Percentiles rank a stretch among this genome's conserved stretches.
These are phyloP conservation scores for Rhodinocichla rosea DNA, from an alignment of 2,113 vertebrate genomes.

Conservation along the genomic window DNA sequence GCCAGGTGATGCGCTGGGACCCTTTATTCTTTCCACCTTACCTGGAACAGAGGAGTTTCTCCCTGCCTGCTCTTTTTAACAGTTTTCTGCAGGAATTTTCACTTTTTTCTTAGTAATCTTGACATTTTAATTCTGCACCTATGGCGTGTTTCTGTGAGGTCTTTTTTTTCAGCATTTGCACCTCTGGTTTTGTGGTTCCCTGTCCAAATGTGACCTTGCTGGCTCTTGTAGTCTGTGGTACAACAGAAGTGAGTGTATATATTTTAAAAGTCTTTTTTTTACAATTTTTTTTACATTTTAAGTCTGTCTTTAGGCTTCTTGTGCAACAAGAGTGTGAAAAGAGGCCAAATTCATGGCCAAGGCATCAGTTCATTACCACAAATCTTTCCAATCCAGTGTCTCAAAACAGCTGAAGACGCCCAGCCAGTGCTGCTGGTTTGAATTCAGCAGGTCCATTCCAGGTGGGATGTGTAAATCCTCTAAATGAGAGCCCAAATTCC, in stretches of 20 bases:
- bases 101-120: neutral
- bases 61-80: neutral
- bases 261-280: rapidly evolving
- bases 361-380: neutral
- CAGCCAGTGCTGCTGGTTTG: neutral
- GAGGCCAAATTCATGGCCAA: neutral
- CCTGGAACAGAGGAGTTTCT: neutral
- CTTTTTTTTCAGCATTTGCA: neutral
- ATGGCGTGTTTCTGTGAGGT: neutral
- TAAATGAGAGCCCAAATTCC: neutral
- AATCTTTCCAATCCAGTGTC: neutral
- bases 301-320: neutral
- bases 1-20: neutral
- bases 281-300: neutral
- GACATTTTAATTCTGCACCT: rapidly evolving
- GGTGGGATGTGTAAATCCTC: neutral
- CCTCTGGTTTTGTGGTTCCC: neutral
- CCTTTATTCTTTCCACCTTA: neutral
- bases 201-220: rapidly evolving
- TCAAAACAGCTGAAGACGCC: neutral
- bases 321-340: neutral
- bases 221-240: neutral
- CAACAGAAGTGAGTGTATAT: neutral
- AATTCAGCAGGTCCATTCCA: neutral
- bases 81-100: neutral